These are phyloP conservation scores for Plumapathes pennacea DNA, from an alignment of 92 coral and sea anemone species.

Conservation along the genomic window DNA sequence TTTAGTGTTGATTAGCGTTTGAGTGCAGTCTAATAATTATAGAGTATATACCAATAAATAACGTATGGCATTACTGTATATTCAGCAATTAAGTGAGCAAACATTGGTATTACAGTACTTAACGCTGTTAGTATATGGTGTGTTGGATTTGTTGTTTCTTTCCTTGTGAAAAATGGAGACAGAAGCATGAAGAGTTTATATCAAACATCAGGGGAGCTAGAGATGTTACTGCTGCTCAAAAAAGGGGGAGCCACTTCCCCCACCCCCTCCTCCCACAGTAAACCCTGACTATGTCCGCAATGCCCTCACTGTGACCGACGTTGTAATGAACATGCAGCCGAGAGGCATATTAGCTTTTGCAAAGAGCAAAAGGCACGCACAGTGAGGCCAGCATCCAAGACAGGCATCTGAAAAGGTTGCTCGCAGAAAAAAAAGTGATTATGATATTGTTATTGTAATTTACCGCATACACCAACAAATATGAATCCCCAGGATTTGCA, in stretches of 20 bases:
- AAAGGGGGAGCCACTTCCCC: constrained; percentile 65
- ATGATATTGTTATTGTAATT: too few species aligned
- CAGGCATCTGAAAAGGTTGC: constrained; percentile 56
- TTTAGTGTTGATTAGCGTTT: too few species aligned
- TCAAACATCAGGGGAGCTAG: constrained; percentile 73
- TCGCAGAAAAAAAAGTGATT: constrained; percentile 70
- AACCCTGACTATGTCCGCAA: constrained; percentile 89
- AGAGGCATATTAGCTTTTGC: constrained; percentile 81
- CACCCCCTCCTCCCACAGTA: constrained; percentile 71
- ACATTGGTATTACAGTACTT: too few species aligned
- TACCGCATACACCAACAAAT: too few species aligned
- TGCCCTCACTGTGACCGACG: constrained; percentile 88
- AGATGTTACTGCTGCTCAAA: constrained; percentile 63
- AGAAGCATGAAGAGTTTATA: constrained; percentile 80
- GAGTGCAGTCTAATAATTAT: too few species aligned
- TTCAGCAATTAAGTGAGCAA: too few species aligned
- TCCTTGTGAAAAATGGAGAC: constrained; percentile 69
- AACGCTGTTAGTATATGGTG: too few species aligned
- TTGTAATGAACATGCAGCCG: constrained; percentile 84
- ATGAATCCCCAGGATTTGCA: too few species aligned
- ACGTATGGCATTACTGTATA: too few species aligned
- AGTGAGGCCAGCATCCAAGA: constrained; percentile 58
- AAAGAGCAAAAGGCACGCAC: constrained; percentile 88
- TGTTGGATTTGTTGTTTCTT: constrained; percentile 3
- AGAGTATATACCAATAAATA: too few species aligned